These are phyloP conservation scores for Salvelinus sp. DNA, from an alignment of 2,113 vertebrate genomes.

Conservation along the genomic window DNA sequence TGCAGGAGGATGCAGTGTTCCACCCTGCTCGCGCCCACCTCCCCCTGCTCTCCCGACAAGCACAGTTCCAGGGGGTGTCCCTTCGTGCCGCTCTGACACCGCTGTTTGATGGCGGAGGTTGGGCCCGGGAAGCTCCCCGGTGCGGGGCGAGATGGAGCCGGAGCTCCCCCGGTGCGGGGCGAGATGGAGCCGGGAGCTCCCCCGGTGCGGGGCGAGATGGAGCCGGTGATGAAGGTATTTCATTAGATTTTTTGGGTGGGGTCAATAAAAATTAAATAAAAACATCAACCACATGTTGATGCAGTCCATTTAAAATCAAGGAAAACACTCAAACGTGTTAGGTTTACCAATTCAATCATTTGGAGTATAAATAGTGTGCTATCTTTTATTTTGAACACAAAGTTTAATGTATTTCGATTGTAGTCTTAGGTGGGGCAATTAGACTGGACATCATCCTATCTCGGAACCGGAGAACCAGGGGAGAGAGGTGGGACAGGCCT, in stretches of 20 bases:
- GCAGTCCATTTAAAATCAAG: no score
- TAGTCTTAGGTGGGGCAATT: slow-evolving; percentile 22
- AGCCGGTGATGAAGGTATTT: slow-evolving; percentile 14
- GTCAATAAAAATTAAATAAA: no score
- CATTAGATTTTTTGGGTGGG: no score
- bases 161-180: no score
- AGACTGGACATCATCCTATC: slow-evolving; percentile 75
- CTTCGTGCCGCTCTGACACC: slow-evolving; percentile 64
- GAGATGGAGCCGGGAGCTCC: slow-evolving; percentile 60
- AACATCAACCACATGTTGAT: no score
- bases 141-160: slow-evolving; percentile 11
- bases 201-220: no score
- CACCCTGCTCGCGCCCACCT: slow-evolving; percentile 38
- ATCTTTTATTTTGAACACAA: no score
- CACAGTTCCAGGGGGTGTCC: slow-evolving; percentile 67
- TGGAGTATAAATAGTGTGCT: no score
- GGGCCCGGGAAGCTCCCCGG: slow-evolving; percentile 48
- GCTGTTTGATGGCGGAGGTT: slow-evolving; percentile 69
- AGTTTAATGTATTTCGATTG: no score
- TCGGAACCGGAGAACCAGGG: no score
- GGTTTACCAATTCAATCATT: no score
- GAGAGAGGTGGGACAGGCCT: background rate
- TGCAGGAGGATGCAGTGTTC: slow-evolving; percentile 63
- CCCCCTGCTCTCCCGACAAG: slow-evolving; percentile 11
- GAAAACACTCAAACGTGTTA: no score